A percentile compares a stretch with the other conserved stretches of the same genome.
These are phyloP conservation scores for Lagodon rhomboides DNA, from an alignment of 2,797 vertebrate species.

Conservation along the genomic window DNA sequence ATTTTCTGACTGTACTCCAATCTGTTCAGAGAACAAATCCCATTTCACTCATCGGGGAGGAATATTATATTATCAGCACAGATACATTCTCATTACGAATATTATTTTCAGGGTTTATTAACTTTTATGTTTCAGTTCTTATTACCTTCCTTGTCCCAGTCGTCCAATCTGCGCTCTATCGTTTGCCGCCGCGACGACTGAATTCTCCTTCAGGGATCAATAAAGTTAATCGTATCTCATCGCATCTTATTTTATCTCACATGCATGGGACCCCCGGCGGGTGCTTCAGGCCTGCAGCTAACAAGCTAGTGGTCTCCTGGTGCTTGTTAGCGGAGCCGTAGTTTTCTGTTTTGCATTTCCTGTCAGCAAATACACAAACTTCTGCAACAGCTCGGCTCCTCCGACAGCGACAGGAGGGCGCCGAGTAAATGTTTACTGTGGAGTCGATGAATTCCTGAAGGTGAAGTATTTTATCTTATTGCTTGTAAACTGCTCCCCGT, in stretches of 20 bases:
- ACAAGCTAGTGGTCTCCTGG: constrained; percentile 30
- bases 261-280: background rate
- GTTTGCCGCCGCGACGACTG: constrained; percentile 21
- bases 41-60: constrained; percentile 4
- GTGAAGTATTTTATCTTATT: accelerated
- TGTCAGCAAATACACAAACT: background rate
- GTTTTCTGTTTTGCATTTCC: constrained; percentile 14
- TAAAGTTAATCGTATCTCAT: constrained; percentile 56
- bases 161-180: constrained; percentile 20
- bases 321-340: constrained; percentile 35
- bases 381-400: background rate
- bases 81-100: constrained; percentile 31
- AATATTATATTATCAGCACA: constrained; percentile 19
- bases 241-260: constrained; percentile 32
- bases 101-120: constrained; percentile 50
- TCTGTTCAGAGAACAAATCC: constrained; percentile 20
- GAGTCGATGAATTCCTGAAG: background rate
- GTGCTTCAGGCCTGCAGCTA: constrained; percentile 23
- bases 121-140: constrained; percentile 49
- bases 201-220: constrained; percentile 61
- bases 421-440: background rate
- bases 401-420: background rate
- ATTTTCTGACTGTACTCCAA: background rate
- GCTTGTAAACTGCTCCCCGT: too few species aligned
- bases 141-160: constrained; percentile 38